Base-by-base conservation (phyloP, 64 coral and sea anemone genomes). In the Montipora efflorescens region DNA sequence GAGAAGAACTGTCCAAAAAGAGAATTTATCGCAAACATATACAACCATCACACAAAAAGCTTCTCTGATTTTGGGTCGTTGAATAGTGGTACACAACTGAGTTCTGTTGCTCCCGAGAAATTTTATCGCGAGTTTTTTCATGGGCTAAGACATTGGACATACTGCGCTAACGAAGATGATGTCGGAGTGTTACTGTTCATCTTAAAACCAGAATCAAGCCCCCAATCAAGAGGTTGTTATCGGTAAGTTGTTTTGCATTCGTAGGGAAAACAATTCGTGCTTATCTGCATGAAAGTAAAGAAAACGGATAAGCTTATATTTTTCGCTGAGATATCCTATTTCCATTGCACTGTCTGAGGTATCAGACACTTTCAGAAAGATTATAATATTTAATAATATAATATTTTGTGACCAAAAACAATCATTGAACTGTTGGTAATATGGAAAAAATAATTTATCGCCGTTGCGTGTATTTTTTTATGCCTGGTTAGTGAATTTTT, bases 141-240 rank as follows among this genome's bases (percentile, higher is more conserved):
- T 57, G 96, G 96, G 44, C 87, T 90, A 67, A 95, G 94, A 89
- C 96, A 98, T 18, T 98, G 96, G 96, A 98, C 94, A 72, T 98
- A 84, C 28, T 94, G 81, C 57, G 82, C 36, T 9, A 92, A 64
- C 22, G 96, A 98, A 58, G 87, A 72, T 2, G 67, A 98, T 6
- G 91, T 98, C 68, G 96, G 96, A 2, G 83, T 82, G 2, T 50
- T 98, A 4, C 51, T 98, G 10, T 77, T 98, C 64, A 95, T 93
- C 16, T 23, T 98, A 1, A 98, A 95, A 76, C 96, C 91, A 55
- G 96, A 98, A 92, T 89, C 91, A n/a, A 86, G 7, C 48, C 96
- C 93, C 0, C 89, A 92, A 28, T 92, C 96, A 44, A 92, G 66
- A 51, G 89, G 91, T 70, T 95, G 61, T 85, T 90, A 95, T 12